phyloP scores from a whole-genome alignment of 2,888 invertebrate species.

The Drosophila anomalata region DNA sequence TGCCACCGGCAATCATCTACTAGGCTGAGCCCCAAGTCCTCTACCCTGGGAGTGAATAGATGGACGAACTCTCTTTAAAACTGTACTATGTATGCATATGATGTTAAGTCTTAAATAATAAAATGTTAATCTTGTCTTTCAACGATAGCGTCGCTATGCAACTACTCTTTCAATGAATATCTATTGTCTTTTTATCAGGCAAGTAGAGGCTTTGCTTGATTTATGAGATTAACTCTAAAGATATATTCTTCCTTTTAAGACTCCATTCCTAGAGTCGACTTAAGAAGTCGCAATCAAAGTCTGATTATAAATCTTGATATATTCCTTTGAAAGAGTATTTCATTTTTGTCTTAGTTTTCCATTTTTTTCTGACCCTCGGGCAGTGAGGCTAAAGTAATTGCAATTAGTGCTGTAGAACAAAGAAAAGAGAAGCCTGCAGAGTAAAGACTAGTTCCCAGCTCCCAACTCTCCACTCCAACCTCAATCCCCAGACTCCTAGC shows the following conservation, averaged over 20 bases:
- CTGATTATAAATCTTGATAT: not conserved
- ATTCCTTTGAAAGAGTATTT: conserved; percentile 9
- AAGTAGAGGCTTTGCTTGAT: too few species aligned
- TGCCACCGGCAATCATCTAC: conserved; percentile 51
- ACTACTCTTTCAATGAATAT: not conserved
- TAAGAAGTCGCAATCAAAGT: not conserved
- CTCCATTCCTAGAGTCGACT: not conserved
- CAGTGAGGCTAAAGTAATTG: conserved; percentile 61
- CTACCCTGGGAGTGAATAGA: not conserved
- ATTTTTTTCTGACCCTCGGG: conserved; percentile 8
- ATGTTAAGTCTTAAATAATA: conserved; percentile 26
- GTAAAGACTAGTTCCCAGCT: conserved; percentile 15
- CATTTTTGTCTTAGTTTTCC: too few species aligned
- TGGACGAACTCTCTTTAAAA: not conserved
- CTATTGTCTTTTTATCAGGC: too few species aligned
- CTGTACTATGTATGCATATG: conserved; percentile 27
- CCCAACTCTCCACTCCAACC: not conserved
- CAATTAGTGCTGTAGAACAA: conserved; percentile 57
- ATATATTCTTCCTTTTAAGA: too few species aligned
- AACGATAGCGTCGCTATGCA: not conserved
- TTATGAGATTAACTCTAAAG: too few species aligned
- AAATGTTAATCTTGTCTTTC: conserved; percentile 21
- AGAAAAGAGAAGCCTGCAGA: conserved; percentile 39
- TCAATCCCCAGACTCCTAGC: conserved; percentile 4
- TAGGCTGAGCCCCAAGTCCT: conserved; percentile 47